These are phyloP conservation scores for Paraplagusia blochii DNA, from an alignment of 2,113 vertebrate species.

Conservation along the genomic window DNA sequence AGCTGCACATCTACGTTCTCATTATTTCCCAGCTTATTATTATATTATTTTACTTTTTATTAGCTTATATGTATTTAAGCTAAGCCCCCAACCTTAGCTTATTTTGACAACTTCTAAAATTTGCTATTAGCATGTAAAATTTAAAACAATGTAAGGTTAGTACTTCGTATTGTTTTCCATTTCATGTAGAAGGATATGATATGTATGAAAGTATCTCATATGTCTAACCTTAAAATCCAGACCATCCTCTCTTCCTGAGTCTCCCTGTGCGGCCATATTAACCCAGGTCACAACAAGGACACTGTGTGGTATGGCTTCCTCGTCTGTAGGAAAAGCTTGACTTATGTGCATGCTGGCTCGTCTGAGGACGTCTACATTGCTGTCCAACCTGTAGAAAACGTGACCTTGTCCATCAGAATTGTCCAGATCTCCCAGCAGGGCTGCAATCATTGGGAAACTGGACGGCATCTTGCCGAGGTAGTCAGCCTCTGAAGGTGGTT, in stretches of 20 bases:
- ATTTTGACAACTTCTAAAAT: no score
- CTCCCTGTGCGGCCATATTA: constrained; percentile 73
- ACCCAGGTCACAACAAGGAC: constrained; percentile 87
- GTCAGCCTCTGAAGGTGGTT: constrained; percentile 70
- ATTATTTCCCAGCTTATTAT: no score
- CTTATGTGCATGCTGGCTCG: constrained; percentile 69
- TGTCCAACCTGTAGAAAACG: constrained; percentile 84
- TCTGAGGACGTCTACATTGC: constrained; percentile 61
- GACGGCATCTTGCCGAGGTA: constrained; percentile 83
- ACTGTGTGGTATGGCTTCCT: constrained; percentile 63
- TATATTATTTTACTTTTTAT: no score
- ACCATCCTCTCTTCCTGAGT: constrained; percentile 45
- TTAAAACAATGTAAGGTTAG: no score
- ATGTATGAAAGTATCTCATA: background rate
- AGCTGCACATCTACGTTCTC: background rate
- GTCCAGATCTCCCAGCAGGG: constrained; percentile 88
- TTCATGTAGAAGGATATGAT: background rate
- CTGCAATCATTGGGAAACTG: constrained; percentile 80
- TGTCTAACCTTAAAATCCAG: constrained; percentile 71
- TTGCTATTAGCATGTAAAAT: no score
- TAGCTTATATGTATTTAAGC: no score
- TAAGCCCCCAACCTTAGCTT: no score
- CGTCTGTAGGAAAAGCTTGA: constrained; percentile 76
- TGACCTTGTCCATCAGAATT: constrained; percentile 77
- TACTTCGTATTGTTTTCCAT: no score